Conservation (phyloP, 2,888 invertebrate genomes). For the Lamellibrachia columna region DNA sequence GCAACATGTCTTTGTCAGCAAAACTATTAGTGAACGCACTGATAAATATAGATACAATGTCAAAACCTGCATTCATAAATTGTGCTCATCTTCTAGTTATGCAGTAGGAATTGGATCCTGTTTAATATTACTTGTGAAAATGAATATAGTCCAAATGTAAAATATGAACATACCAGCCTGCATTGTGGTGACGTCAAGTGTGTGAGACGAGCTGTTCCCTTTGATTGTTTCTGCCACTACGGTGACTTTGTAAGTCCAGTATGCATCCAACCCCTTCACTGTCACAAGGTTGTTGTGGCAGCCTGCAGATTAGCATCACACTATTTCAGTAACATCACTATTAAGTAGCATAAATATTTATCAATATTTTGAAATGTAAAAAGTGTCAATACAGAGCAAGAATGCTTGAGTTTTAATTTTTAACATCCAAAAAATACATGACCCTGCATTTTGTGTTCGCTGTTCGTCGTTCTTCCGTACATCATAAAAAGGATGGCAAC, state of each 20-base stretch:
- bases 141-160: not conserved
- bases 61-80: not conserved
- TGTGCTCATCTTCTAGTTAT: not conserved
- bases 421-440: too few species aligned
- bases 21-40: too few species aligned
- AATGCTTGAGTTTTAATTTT: too few species aligned
- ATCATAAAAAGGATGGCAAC: too few species aligned
- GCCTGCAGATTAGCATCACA: not conserved
- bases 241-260: not conserved
- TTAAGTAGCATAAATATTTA: not conserved
- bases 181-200: not conserved
- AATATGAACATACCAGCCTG: not conserved
- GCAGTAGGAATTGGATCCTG: too few species aligned
- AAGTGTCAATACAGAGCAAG: too few species aligned
- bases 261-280: not conserved
- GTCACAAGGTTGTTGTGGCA: not conserved
- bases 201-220: not conserved
- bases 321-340: not conserved
- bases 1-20: too few species aligned
- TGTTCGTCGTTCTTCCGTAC: too few species aligned
- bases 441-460: too few species aligned
- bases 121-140: not conserved
- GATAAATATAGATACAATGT: not conserved
- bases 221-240: not conserved
- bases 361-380: too few species aligned